Base-by-base conservation (phyloP, 2,888 invertebrate species). In the Dendrolimus houi region DNA sequence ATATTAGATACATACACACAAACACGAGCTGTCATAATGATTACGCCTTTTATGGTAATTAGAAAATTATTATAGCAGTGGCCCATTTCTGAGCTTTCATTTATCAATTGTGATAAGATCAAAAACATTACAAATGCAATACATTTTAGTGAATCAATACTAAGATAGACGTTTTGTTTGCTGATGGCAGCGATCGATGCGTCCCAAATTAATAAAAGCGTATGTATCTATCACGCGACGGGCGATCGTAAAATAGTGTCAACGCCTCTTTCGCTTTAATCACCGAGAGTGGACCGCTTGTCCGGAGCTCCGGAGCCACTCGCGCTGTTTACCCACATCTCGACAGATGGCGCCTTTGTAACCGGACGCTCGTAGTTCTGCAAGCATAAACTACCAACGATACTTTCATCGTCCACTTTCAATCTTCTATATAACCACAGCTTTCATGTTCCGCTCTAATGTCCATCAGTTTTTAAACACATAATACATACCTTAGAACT, bases 201-300 rank as follows among this genome's bases (percentile, higher is more conserved):
- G 62, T 69, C 62, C 69, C 70, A 83, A 83, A 83, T 85, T 29
- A 29, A 29, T 29, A 29, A 79, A 80, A 85, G 80, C 73, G 73
- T 74, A 71, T 74, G 72, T 72, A 66, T 68, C 71, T 72, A 77
- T 74, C 74, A 77, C 72, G 76, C 75, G 67, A 72, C 70, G 74
- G 70, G 66, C 75, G 79, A 75, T 84, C 83, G 81, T 85, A 84
- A 87, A 87, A 85, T 84, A 83, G 84, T 87, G 87, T 87, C 87
- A 85, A 84, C 83, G 81, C 77, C 85, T 85, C 83, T 87, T 79
- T 78, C 79, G 77, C 75, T 87, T 90, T 90, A 89, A 90, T 90
- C 87, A 90, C 85, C 74, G 84, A 82, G 85, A 89, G 88, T 87
- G 83, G 80, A 78, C 79, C 81, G 83, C 84, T 85, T 84, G 88